Conservation (phyloP, 2,888 invertebrate genomes). For the Chrysomela aeneicollis region DNA sequence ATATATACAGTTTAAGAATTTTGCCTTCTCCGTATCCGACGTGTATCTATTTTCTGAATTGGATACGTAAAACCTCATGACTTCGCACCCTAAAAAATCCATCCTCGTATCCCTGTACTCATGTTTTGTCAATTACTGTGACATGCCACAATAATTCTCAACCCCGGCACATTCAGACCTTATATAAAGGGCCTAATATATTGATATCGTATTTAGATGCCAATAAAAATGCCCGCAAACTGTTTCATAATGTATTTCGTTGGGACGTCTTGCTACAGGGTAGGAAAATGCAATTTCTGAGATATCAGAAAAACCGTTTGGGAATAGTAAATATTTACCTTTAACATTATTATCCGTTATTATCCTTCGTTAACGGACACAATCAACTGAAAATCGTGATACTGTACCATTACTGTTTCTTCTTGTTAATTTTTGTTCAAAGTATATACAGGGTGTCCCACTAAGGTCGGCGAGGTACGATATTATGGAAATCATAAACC, state of each 20-base stretch:
- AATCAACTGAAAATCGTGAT: no score
- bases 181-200: slow-evolving; percentile 54
- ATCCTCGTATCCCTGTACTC: slow-evolving; percentile 2
- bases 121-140: slow-evolving; percentile 46
- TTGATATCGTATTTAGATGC: slow-evolving; percentile 62
- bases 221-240: slow-evolving; percentile 62
- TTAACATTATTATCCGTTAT: no score
- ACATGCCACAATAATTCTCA: slow-evolving; percentile 49
- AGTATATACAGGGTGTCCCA: no score
- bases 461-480: no score
- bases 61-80: not conserved
- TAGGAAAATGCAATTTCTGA: slow-evolving; percentile 2
- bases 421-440: no score
- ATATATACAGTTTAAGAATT: no score
- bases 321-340: no score
- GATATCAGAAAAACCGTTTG: not conserved
- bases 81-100: slow-evolving; percentile 2
- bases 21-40: not conserved
- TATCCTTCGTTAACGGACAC: no score
- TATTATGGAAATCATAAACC: no score
- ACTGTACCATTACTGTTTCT: no score
- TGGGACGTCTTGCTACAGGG: slow-evolving; percentile 44
- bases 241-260: slow-evolving; percentile 61
- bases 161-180: slow-evolving; percentile 38
- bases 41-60: not conserved